Percentiles rank a stretch among this genome's conserved stretches.
Evolutionary conservation across 2,888 invertebrate species (phyloP).

Genomic region (Timema podura): DNA sequence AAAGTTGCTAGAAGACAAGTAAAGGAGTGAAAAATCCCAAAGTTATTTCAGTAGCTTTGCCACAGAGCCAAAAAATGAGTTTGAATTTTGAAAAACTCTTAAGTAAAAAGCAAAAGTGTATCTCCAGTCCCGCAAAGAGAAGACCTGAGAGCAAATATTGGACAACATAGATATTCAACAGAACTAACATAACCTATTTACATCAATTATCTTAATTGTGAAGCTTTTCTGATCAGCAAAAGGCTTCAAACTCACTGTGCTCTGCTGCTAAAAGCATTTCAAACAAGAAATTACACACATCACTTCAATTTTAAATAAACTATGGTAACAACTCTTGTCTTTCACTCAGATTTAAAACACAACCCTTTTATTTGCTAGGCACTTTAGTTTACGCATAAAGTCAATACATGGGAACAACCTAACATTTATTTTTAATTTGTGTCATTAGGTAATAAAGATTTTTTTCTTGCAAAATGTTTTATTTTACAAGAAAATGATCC

Average conservation of each 20-base stretch:
- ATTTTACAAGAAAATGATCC: too few relatives aligned
- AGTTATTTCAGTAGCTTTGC: constrained; percentile 23
- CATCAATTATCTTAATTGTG: constrained; percentile 17
- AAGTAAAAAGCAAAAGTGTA: neutral
- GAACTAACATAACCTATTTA: constrained; percentile 1
- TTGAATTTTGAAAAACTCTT: constrained; percentile 24
- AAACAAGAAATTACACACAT: neutral
- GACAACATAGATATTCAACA: constrained; percentile 12
- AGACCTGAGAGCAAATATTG: constrained; percentile 67
- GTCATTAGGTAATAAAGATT: too few relatives aligned
- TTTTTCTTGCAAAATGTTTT: too few relatives aligned
- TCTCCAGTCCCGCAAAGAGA: constrained; percentile 69
- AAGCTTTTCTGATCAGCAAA: neutral
- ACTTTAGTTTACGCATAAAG: too few relatives aligned
- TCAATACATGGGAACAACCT: too few relatives aligned
- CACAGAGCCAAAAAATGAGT: constrained; percentile 29
- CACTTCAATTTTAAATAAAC: neutral
- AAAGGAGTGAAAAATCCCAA: constrained; percentile 18
- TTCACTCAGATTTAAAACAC: too few relatives aligned
- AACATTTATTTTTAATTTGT: too few relatives aligned
- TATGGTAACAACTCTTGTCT: too few relatives aligned
- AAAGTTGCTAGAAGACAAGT: neutral
- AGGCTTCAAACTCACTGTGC: constrained; percentile 32
- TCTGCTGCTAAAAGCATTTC: constrained; percentile 30
- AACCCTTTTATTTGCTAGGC: too few relatives aligned